These are phyloP conservation scores for Pseudorectes ferrugineus DNA, from an alignment of 2,113 vertebrate species.

Conservation along the genomic window DNA sequence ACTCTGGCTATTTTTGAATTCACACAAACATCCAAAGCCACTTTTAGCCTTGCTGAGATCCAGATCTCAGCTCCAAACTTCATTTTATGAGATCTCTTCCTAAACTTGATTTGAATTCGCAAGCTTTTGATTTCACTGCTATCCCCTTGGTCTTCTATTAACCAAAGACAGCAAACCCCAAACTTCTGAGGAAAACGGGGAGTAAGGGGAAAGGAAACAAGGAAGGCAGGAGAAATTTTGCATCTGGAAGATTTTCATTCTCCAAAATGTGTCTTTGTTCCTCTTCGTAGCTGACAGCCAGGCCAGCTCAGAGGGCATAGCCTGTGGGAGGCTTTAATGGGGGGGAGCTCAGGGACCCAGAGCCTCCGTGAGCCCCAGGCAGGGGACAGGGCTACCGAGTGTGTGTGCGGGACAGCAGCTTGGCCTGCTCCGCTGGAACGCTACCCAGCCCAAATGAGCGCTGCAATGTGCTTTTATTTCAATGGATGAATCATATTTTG, in stretches of 20 bases:
- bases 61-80: not conserved
- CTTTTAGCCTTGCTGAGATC: not conserved
- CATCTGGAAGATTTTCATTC: not conserved
- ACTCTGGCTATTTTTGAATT: not conserved
- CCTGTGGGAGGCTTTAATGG: not conserved
- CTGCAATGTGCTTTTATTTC: not conserved
- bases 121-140: not conserved
- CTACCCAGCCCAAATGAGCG: not conserved
- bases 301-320: not conserved
- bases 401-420: fast-evolving
- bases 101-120: not conserved
- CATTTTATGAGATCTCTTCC: not conserved
- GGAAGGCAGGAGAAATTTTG: not conserved
- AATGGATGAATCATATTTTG: conserved; percentile 7
- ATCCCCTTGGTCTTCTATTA: not conserved
- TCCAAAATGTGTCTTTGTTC: not conserved
- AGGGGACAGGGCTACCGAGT: not conserved
- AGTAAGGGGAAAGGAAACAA: not conserved
- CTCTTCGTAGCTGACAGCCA: not conserved
- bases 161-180: not conserved
- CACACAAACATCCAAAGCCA: not conserved
- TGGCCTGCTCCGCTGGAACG: not conserved
- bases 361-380: not conserved
- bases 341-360: not conserved
- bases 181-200: not conserved